A percentile compares a stretch with the other conserved stretches of the same genome.
phyloP scores from a whole-genome alignment of 2,888 invertebrate species.

The Baronia brevicornis region DNA sequence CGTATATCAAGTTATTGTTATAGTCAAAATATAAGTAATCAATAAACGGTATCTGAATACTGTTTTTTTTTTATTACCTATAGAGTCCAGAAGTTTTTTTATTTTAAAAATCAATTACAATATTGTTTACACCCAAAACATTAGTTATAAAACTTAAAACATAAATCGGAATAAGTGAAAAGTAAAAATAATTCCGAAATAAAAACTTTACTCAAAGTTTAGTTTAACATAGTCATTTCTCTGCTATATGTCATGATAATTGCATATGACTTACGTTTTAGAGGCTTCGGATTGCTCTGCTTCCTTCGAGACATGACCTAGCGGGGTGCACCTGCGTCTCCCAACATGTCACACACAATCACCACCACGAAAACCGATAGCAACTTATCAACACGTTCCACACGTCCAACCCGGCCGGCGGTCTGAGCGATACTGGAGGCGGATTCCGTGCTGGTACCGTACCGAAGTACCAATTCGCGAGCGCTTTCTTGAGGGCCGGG shows the following conservation, averaged over 20 bases:
- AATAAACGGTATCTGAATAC: too few relatives aligned
- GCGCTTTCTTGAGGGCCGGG: conserved; percentile 23
- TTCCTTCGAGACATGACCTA: conserved; percentile 92
- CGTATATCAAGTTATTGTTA: too few relatives aligned
- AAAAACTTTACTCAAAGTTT: conserved; percentile 11
- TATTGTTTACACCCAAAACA: too few relatives aligned
- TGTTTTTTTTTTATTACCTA: too few relatives aligned
- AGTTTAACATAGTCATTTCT: not conserved
- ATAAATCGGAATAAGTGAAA: too few relatives aligned
- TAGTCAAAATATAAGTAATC: too few relatives aligned
- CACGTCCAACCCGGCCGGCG: conserved; percentile 33
- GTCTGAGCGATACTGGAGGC: conserved; percentile 43
- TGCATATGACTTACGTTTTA: conserved; percentile 86
- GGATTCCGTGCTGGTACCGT: conserved; percentile 26
- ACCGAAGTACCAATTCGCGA: conserved; percentile 38
- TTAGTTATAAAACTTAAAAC: too few relatives aligned
- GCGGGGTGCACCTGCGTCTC: conserved; percentile 40
- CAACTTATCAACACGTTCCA: conserved; percentile 24
- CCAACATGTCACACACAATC: conserved; percentile 56
- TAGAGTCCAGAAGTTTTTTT: too few relatives aligned
- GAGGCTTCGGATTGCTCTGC: conserved; percentile 96
- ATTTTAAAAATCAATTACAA: too few relatives aligned
- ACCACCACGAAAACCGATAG: conserved; percentile 32
- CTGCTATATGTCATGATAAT: not conserved
- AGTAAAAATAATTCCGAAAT: not conserved